These are phyloP conservation scores for Synaphobranchus kaupii DNA, from an alignment of 2,797 vertebrate species.

Conservation along the genomic window DNA sequence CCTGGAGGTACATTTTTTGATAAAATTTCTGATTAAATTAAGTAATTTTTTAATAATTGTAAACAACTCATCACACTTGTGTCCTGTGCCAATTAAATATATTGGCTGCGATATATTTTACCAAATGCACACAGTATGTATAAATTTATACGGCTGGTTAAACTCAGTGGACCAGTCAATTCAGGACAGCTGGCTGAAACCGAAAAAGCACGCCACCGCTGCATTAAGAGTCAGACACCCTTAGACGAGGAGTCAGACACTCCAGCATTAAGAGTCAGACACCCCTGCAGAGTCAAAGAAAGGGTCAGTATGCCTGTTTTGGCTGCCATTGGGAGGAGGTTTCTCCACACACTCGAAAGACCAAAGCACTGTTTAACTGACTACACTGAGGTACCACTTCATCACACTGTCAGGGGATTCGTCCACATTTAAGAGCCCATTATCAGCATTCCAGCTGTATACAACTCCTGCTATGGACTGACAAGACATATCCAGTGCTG, in stretches of 20 bases:
- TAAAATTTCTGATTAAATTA: neutral
- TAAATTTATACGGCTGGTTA: neutral
- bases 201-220: neutral
- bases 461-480: constrained; percentile 1
- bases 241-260: neutral
- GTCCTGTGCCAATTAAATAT: neutral
- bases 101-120: neutral
- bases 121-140: neutral
- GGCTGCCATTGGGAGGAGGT: neutral
- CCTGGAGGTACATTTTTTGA: neutral
- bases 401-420: neutral
- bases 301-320: neutral
- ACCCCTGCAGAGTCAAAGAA: neutral
- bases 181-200: neutral
- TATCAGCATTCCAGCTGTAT: neutral
- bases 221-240: neutral
- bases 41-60: neutral
- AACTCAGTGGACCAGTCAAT: neutral
- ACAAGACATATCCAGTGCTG: neutral
- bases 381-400: neutral
- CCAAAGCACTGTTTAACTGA: neutral
- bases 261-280: neutral
- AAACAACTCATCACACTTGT: neutral
- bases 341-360: neutral
- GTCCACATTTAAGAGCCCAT: neutral